phyloP scores from a whole-genome alignment of 1,140 invertebrate genomes.

The Idris sp. region DNA sequence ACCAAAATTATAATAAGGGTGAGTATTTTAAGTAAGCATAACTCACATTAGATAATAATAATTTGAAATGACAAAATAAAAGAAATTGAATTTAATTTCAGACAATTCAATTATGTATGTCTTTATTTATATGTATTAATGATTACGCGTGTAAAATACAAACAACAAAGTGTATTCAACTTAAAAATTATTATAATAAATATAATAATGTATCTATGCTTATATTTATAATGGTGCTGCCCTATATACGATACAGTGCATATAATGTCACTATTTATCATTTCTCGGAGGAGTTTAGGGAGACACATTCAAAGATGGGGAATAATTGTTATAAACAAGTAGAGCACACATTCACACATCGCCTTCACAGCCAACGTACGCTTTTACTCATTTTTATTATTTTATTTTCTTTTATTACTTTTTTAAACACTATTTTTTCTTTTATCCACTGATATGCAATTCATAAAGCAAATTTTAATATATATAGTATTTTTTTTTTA shows the following conservation, averaged over 20 bases:
- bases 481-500: too few species aligned
- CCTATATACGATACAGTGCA: conserved; percentile 75
- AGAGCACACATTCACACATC: conserved; percentile 46
- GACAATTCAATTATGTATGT: conserved; percentile 71
- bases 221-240: conserved; percentile 72
- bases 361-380: conserved; percentile 65
- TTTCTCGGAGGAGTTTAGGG: conserved; percentile 24
- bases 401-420: conserved; percentile 1
- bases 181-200: conserved; percentile 79
- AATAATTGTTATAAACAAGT: conserved; percentile 60
- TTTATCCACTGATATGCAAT: conserved; percentile 19
- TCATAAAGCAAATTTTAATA: too few species aligned
- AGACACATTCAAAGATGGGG: conserved; percentile 69
- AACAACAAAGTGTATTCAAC: conserved; percentile 78
- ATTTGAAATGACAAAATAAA: conserved; percentile 9
- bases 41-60: too few species aligned
- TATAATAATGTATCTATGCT: conserved; percentile 78
- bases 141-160: conserved; percentile 79
- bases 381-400: conserved; percentile 26
- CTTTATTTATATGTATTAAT: conserved; percentile 77
- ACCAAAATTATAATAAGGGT: too few species aligned
- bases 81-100: conserved; percentile 46
- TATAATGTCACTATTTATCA: conserved; percentile 72
- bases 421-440: background rate
- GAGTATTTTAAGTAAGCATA: too few species aligned